Evolutionary conservation across 2,113 vertebrate species (phyloP).

Genomic region (Morone chrysops): DNA sequence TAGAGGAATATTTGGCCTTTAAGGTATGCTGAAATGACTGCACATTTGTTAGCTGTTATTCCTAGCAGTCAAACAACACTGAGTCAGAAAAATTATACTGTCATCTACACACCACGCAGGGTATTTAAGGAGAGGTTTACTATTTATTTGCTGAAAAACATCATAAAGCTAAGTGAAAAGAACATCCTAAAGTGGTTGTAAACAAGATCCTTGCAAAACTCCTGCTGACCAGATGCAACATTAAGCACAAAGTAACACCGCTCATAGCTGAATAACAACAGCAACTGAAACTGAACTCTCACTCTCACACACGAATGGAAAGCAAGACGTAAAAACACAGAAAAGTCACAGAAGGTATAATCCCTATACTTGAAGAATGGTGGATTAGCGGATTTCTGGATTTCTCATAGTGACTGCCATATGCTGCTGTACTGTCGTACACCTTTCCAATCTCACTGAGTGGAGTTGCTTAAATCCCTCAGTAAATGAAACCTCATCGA

Average conservation of each 20-base stretch:
- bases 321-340: slow-evolving; percentile 36
- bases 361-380: slow-evolving; percentile 40
- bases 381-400: slow-evolving; percentile 74
- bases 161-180: background rate
- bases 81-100: background rate
- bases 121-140: slow-evolving; percentile 17
- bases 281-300: slow-evolving; percentile 43
- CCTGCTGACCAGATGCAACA: slow-evolving; percentile 49
- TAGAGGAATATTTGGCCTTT: background rate
- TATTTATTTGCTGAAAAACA: background rate
- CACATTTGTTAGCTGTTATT: background rate
- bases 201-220: slow-evolving; percentile 11
- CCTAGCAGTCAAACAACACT: background rate
- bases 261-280: slow-evolving; percentile 33
- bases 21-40: background rate
- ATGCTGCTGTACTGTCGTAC: slow-evolving; percentile 47
- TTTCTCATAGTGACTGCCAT: slow-evolving; percentile 49
- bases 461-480: slow-evolving; percentile 38
- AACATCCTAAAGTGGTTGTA: slow-evolving; percentile 9
- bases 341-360: slow-evolving; percentile 55
- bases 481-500: slow-evolving; percentile 45
- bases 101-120: background rate
- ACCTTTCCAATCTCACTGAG: slow-evolving; percentile 54
- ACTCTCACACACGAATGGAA: slow-evolving; percentile 23
- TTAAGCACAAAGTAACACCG: slow-evolving; percentile 3